Percentiles rank a stretch among this genome's conserved stretches.
Evolutionary conservation across 1,140 invertebrate genomes (phyloP).

Genomic region (Colletes latitarsis): DNA sequence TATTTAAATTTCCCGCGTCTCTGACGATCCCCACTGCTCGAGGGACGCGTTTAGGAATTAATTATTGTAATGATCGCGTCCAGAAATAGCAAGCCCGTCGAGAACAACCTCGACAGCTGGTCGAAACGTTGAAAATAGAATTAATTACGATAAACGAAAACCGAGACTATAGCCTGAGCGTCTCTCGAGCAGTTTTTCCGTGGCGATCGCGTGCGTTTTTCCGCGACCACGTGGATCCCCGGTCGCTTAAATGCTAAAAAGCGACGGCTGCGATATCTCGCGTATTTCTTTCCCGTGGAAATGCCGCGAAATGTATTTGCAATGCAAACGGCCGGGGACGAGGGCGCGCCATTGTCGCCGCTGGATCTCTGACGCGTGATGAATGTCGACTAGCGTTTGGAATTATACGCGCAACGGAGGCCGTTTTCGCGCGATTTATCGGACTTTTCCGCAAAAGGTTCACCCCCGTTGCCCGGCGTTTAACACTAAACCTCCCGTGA

Average conservation of each 20-base stretch:
- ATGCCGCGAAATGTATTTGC: slow-evolving; percentile 41
- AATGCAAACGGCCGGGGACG: slow-evolving; percentile 54
- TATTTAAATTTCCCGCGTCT: no score
- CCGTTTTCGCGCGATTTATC: slow-evolving; percentile 37
- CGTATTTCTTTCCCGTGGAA: not conserved
- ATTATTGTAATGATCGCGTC: no score
- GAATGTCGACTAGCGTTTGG: slow-evolving; percentile 13
- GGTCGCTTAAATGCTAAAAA: slow-evolving; percentile 61
- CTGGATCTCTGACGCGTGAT: slow-evolving; percentile 45
- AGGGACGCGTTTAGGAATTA: no score
- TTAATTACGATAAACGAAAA: no score
- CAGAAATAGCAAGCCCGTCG: no score
- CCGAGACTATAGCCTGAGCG: no score
- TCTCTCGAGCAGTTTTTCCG: not conserved
- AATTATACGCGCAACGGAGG: slow-evolving; percentile 9
- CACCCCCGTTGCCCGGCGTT: not conserved
- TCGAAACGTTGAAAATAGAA: no score
- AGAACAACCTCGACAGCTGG: no score
- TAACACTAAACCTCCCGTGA: no score
- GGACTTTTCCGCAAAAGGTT: not conserved
- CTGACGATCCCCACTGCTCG: no score
- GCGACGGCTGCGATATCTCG: slow-evolving; percentile 57
- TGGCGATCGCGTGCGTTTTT: not conserved
- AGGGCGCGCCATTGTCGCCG: slow-evolving; percentile 55
- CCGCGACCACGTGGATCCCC: slow-evolving; percentile 28